phyloP scores from a whole-genome alignment of 2,797 vertebrate genomes.

The Pseudomugil gertrudae region DNA sequence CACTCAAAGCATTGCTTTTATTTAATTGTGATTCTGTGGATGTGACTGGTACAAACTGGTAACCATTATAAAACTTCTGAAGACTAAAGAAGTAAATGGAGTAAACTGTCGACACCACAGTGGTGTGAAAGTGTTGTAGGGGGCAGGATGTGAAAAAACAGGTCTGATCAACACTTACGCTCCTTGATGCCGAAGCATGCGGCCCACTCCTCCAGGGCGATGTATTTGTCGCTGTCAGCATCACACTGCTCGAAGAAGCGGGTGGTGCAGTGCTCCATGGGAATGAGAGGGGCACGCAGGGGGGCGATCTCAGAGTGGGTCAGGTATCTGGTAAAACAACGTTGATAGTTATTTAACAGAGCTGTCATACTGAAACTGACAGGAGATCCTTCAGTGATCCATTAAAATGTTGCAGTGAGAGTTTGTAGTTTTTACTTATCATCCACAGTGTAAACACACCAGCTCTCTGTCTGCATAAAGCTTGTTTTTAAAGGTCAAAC shows the following conservation, averaged over 20 bases:
- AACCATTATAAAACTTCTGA: too few species aligned
- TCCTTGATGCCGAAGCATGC: constrained; percentile 97
- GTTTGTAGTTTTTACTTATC: too few species aligned
- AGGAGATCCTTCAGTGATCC: neutral
- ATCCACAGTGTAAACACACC: too few species aligned
- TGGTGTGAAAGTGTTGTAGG: neutral
- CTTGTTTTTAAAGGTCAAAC: too few species aligned
- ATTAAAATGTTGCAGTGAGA: too few species aligned
- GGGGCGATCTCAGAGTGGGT: constrained; percentile 97
- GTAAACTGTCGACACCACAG: neutral
- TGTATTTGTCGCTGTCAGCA: constrained; percentile 95
- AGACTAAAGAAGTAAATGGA: too few species aligned
- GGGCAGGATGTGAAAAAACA: neutral
- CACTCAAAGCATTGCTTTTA: too few species aligned
- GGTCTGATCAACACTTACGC: constrained; percentile 84
- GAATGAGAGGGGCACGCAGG: constrained; percentile 95
- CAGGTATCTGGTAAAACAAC: constrained; percentile 85
- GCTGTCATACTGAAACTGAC: neutral
- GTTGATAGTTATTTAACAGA: neutral
- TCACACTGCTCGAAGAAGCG: constrained; percentile 96
- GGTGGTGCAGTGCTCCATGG: constrained; percentile 99
- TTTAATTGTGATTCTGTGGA: too few species aligned
- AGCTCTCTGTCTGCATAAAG: too few species aligned
- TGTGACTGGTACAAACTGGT: too few species aligned
- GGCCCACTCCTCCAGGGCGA: constrained; percentile 97